Percentiles rank a stretch among this genome's conserved stretches.
These are phyloP conservation scores for Coelopa frigida DNA, from an alignment of 1,140 invertebrate genomes.

Conservation along the genomic window DNA sequence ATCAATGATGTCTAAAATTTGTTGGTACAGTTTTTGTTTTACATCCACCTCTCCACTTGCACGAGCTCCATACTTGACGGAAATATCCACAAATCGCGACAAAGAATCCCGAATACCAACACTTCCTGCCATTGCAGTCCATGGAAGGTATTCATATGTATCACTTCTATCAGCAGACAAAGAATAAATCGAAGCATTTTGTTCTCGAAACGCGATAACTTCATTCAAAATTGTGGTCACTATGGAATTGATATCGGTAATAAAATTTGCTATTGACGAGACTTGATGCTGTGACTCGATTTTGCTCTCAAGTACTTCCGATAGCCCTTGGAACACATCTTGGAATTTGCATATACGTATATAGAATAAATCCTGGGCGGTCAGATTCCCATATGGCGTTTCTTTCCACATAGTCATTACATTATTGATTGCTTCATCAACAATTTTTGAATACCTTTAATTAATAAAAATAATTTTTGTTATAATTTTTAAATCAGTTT, in stretches of 20 bases:
- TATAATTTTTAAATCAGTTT: not conserved
- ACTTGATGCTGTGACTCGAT: conserved; percentile 51
- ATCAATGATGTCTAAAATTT: conserved; percentile 66
- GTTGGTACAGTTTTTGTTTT: conserved; percentile 56
- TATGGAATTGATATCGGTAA: conserved; percentile 52
- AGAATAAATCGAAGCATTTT: conserved; percentile 49
- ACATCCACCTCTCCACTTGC: conserved; percentile 48
- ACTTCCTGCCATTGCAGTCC: conserved; percentile 55
- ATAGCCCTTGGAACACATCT: conserved; percentile 49
- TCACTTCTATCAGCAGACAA: conserved; percentile 17
- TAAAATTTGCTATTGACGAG: conserved; percentile 48
- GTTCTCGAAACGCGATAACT: conserved; percentile 53
- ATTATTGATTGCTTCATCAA: conserved; percentile 51
- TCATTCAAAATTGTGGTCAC: conserved; percentile 51
- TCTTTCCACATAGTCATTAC: conserved; percentile 49
- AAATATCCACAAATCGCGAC: conserved; percentile 42
- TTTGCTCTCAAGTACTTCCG: conserved; percentile 48
- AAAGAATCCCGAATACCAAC: conserved; percentile 51
- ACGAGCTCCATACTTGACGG: conserved; percentile 52
- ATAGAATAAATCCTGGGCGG: conserved; percentile 64
- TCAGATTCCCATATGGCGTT: conserved; percentile 50
- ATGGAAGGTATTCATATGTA: conserved; percentile 54
- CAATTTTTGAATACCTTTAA: conserved; percentile 20
- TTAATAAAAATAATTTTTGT: conserved; percentile 3
- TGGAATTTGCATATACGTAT: conserved; percentile 57